Evolutionary conservation across 2,797 vertebrate genomes (phyloP), one percentile per base, ranked within the genome.

Genomic region (Antrozous pallidus): DNA sequence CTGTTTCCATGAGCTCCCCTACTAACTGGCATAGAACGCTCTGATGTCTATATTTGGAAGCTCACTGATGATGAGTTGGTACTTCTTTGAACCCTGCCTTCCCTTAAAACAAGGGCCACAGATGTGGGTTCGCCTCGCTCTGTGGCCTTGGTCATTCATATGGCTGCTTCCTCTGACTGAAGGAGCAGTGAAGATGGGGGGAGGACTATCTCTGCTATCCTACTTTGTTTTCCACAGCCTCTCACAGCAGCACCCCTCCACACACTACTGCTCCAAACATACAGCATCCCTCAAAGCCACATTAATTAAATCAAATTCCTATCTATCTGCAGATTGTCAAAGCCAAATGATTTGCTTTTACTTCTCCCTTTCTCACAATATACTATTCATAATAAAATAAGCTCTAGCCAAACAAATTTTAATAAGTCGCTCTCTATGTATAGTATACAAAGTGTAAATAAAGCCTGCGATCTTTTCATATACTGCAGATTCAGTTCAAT

Each of bases 271-370:
- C 28, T 86, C 31, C 18, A 13, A 58, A 40, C 13, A 42, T 6
- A 40, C 0, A 69, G 16, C 47, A 40, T 49, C 58, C 61, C 65
- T 94, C 51, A 79, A 82, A 92, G 51, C 24, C 42, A 79, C 71
- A 28, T 84, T 42, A 78, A 89, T 81, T 54, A 93, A 83, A 58
- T 26, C 65, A 94, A 91, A 92, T 63, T 78, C 12, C 33, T 70
- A 58, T 26, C 24, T 33, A n/a, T 67, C 54, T 92, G 42, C 49
- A 79, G 75, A 88, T 16, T 61, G 56, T 42, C 40, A 83, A 70
- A 36, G 28, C 65, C 75, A 88, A 58, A 93, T 65, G 79, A 73
- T 85, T 90, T 84, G 61, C 77, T 93, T 94, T 95, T 67, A 65
- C 67, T 54, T 86, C 51, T 89, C 40, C 33, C 42, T 71, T 54